A percentile compares a stretch with the other conserved stretches of the same genome.
Evolutionary conservation across 2,888 invertebrate genomes (phyloP).

Genomic region (Incurvaria masculella): DNA sequence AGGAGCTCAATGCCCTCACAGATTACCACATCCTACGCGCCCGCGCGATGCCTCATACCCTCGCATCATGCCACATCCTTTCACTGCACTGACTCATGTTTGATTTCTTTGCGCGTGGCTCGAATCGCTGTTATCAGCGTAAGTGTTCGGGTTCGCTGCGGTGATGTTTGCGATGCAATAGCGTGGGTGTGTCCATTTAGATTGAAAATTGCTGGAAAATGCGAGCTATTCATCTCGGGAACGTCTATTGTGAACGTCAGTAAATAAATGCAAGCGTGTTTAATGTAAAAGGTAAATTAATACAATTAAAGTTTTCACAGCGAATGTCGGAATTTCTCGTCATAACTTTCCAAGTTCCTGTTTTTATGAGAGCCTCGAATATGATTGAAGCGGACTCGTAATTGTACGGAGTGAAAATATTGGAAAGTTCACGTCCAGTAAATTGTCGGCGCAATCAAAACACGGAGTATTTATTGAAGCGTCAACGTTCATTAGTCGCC

Average conservation of each 20-base stretch:
- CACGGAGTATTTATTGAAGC: not conserved
- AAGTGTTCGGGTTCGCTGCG: not conserved
- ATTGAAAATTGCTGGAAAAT: too few species aligned
- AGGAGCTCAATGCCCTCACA: constrained; percentile 30
- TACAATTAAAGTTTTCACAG: too few species aligned
- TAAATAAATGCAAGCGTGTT: too few species aligned
- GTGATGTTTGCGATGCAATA: too few species aligned
- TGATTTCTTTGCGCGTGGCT: not conserved
- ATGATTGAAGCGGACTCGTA: not conserved
- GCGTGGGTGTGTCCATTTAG: too few species aligned
- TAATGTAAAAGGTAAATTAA: too few species aligned
- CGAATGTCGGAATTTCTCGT: too few species aligned
- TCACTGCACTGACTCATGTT: not conserved
- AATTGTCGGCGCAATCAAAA: not conserved
- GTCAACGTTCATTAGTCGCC: not conserved
- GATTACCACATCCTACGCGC: constrained; percentile 23
- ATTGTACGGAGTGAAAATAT: not conserved
- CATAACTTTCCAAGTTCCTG: too few species aligned
- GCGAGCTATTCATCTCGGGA: too few species aligned
- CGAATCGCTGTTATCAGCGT: not conserved
- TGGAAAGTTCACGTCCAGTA: not conserved
- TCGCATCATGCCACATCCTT: not conserved
- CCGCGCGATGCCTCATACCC: not conserved
- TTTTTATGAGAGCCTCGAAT: too few species aligned
- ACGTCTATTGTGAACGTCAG: too few species aligned